These are phyloP conservation scores for Brachypterus glaber DNA, from an alignment of 2,888 invertebrate species.

Conservation along the genomic window DNA sequence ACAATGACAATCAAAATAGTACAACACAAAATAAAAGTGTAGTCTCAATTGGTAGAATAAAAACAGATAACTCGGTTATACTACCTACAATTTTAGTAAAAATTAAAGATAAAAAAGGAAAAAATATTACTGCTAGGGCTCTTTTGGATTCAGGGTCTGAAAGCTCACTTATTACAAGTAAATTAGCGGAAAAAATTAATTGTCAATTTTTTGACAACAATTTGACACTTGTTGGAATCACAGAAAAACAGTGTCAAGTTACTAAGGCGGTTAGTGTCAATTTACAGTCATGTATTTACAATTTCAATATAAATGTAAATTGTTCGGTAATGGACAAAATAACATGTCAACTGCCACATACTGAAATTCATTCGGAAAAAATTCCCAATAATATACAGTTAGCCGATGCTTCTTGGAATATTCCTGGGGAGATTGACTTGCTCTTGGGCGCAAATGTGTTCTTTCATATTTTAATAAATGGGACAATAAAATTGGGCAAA, in stretches of 20 bases:
- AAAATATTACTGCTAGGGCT: background rate
- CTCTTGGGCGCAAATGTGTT: background rate
- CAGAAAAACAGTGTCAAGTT: background rate
- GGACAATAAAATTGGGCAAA: background rate
- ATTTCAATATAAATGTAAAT: background rate
- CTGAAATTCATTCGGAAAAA: background rate
- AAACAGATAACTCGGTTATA: no score
- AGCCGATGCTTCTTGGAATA: background rate
- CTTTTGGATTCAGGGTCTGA: conserved; percentile 8
- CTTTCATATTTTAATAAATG: background rate
- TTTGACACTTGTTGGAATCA: background rate
- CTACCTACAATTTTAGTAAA: background rate
- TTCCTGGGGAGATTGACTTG: background rate
- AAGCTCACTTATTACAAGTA: conserved; percentile 5
- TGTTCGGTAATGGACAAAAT: background rate
- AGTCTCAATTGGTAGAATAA: no score
- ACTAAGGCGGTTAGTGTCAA: background rate
- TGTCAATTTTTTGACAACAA: background rate
- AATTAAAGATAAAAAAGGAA: background rate
- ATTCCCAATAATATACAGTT: background rate
- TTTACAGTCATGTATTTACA: background rate
- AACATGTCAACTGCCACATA: background rate
- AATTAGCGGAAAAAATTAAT: conserved; percentile 3
- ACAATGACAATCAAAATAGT: no score
- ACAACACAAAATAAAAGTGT: no score